Evolutionary conservation across 2,113 vertebrate species (phyloP), one percentile per base, ranked within the genome.

Genomic region (Meriones unguiculatus): DNA sequence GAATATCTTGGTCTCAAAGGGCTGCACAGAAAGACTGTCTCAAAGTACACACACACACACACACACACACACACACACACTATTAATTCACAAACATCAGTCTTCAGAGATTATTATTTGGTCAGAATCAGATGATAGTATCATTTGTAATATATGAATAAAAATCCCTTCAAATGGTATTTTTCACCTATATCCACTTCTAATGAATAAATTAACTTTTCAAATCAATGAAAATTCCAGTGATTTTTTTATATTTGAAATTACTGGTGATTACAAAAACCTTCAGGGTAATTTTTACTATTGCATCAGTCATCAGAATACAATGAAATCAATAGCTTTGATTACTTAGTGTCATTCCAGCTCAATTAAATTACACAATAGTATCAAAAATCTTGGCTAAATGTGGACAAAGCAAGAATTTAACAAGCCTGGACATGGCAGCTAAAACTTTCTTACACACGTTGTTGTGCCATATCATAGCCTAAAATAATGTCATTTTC

Each of bases 261-360:
- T 91, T 87, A 91, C 30, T 41, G 75, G 32, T 5, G 46, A 4
- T 77, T 89, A 52, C 70, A 24, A 84, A 87, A 65, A 67, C n/a
- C 30, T 8, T 87, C 18, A 89, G 25, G n/a, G 62, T 86, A 89
- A 96, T 35, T 93, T 88, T 80, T 89, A 85, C 28, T 89, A 95
- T 95, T 91, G 76, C 38, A 95, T 87, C 93, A 87, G 95, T 73
- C 92, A 67, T 72, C 69, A 72, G 32, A 86, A 91, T 46, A 46
- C 46, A 46, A 46, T 46, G 46, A 46, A 46, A 46, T 46, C 5
- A 46, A 46, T 46, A 46, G 46, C 46, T 46, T 46, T 46, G 46
- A 46, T 46, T 46, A 46, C 46, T 46, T 91, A 73, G 22, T 38
- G 3, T 11, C 18, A 73, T 73, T 73, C 9, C 20, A 38, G 8